A percentile compares a stretch with the other conserved stretches of the same genome.
Evolutionary conservation across 2,888 invertebrate genomes (phyloP).

Genomic region (Caenorhabditis panamensis): DNA sequence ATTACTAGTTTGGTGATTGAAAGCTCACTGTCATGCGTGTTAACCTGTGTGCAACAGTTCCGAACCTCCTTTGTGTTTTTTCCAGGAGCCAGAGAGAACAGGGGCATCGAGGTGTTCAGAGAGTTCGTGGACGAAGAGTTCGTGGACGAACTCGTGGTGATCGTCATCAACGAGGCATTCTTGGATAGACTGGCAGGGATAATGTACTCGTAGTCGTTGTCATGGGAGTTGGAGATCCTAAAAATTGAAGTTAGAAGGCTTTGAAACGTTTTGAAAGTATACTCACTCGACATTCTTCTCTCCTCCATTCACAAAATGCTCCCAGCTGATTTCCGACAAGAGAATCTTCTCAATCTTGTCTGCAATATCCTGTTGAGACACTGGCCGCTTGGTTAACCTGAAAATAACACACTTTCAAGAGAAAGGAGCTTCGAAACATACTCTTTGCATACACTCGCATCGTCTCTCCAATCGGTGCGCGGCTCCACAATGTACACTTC

Average conservation of each 20-base stretch:
- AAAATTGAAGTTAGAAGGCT: background rate
- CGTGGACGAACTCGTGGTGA: too few species aligned
- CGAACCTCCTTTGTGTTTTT: conserved; percentile 5
- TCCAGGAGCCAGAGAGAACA: conserved; percentile 23
- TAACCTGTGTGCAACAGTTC: conserved; percentile 3
- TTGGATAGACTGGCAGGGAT: too few species aligned
- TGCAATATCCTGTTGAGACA: background rate
- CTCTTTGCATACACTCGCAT: conserved; percentile 27
- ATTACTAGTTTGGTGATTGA: too few species aligned
- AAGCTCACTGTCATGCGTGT: background rate
- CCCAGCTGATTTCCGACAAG: background rate
- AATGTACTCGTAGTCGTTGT: conserved; percentile 1
- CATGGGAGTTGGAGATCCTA: conserved; percentile 23
- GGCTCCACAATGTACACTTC: conserved; percentile 48
- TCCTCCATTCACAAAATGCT: conserved; percentile 14
- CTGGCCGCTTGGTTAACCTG: background rate
- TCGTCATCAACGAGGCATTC: too few species aligned
- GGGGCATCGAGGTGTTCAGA: background rate
- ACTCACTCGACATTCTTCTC: conserved; percentile 12
- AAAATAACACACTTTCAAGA: too few species aligned
- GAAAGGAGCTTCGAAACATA: background rate
- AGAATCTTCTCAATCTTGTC: background rate
- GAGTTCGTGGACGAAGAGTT: background rate
- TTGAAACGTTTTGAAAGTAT: background rate
- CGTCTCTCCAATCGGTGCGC: conserved; percentile 21